These are phyloP conservation scores for Enteromius thamalakanensis DNA, from an alignment of 2,797 vertebrate species.

Conservation along the genomic window DNA sequence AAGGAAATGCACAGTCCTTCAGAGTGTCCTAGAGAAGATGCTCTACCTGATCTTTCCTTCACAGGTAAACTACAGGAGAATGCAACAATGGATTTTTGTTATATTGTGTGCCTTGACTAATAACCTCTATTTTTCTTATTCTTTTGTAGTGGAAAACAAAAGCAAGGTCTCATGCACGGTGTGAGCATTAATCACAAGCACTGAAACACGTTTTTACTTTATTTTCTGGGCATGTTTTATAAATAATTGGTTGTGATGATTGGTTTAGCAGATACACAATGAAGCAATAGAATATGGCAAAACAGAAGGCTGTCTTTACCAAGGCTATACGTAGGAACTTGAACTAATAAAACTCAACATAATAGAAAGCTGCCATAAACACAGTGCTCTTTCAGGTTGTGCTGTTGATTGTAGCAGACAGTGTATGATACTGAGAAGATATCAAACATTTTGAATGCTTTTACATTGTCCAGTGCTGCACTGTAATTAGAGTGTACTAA, in stretches of 20 bases:
- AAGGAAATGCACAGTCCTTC: conserved; percentile 2
- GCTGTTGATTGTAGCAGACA: not conserved
- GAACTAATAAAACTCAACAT: not conserved
- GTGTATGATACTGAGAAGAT: not conserved
- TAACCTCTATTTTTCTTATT: not conserved
- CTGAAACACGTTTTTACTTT: not conserved
- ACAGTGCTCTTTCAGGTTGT: too few relatives aligned
- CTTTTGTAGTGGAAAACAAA: conserved; percentile 13
- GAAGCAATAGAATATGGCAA: not conserved
- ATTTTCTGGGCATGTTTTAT: not conserved
- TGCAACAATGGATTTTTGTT: not conserved
- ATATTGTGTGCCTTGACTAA: not conserved
- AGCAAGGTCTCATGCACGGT: not conserved
- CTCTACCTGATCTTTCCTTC: conserved; percentile 2
- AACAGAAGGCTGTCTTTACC: not conserved
- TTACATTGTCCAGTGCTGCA: not conserved
- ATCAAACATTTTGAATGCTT: not conserved
- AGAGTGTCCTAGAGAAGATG: conserved; percentile 2
- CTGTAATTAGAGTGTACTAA: not conserved
- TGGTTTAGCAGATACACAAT: not conserved
- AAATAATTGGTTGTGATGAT: not conserved
- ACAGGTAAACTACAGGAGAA: not conserved
- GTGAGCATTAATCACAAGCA: not conserved
- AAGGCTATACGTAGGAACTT: not conserved
- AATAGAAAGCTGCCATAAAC: not conserved